Percentiles rank a stretch among this genome's conserved stretches.
phyloP scores from a whole-genome alignment of 2,888 invertebrate genomes.

The Aspidapion aeneum region DNA sequence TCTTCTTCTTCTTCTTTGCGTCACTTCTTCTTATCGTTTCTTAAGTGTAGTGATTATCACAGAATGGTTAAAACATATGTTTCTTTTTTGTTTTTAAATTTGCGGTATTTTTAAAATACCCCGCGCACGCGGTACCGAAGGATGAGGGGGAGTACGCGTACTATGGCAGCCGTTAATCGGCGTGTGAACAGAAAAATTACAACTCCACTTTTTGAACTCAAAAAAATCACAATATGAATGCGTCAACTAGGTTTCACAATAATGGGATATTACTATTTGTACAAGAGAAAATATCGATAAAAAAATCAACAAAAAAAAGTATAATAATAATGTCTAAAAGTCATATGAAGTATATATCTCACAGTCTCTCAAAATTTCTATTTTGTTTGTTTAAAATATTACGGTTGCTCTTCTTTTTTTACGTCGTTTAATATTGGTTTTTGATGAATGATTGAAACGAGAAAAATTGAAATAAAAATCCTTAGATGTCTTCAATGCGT shows the following conservation, averaged over 20 bases:
- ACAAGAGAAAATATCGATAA: too few species aligned
- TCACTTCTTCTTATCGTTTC: constrained; percentile 44
- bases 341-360: constrained; percentile 42
- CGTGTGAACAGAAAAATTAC: constrained; percentile 29
- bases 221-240: constrained; percentile 32
- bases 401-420: not conserved
- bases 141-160: not conserved
- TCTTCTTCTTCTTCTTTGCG: constrained; percentile 35
- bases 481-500: constrained; percentile 89
- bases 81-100: too few species aligned
- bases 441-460: constrained; percentile 34
- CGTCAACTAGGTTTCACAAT: constrained; percentile 34
- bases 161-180: constrained; percentile 40
- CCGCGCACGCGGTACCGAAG: constrained; percentile 12
- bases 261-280: constrained; percentile 21
- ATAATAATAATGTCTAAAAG: constrained; percentile 33
- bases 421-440: constrained; percentile 12
- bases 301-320: too few species aligned
- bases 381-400: constrained; percentile 26
- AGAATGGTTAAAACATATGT: constrained; percentile 51
- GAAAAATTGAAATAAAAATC: constrained; percentile 55
- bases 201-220: constrained; percentile 18
- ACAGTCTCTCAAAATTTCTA: constrained; percentile 50
- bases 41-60: constrained; percentile 57
- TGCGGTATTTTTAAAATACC: constrained; percentile 27